Evolutionary conservation across 2,113 vertebrate genomes (phyloP), one percentile per base, ranked within the genome.

Genomic region (Spermophilus dauricus): DNA sequence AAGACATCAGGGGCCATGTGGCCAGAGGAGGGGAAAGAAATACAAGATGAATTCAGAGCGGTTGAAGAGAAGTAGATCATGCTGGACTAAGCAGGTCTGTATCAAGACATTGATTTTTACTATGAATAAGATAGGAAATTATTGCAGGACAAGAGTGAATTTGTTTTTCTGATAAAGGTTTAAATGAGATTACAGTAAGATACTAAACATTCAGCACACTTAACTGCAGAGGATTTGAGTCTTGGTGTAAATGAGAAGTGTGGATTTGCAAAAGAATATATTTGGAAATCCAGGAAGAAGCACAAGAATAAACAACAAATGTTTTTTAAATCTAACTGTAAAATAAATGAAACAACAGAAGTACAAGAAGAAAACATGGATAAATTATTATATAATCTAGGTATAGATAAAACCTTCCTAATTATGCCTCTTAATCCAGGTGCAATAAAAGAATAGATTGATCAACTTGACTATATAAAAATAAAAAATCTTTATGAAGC

Each of bases 281-380:
- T 51, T 86, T 80, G 18, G 22, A 86, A 72, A 81, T n/a, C 5
- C 16, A 42, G 58, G 17, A 80, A 73, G 2, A 24, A 81, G 9
- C 22, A 67, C 30, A 81, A 81, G 17, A 67, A 73, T 24, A 73
- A 81, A 45, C 11, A 65, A 8, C 14, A 80, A 72, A 80, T 51
- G 28, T 18, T 22, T 81, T 12, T 16, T 17, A 42, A 77, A 53
- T 86, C 61, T 73, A 65, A 61, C 22, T 75, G 22, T n/a, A 87
- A 95, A 87, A 67, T 45, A 80, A 91, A 63, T 17, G 56, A 86
- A 86, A 80, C 70, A n/a, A 86, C 61, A 80, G 20, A 73, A 86
- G 2, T 65, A 6, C 4, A 91, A 63, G 4, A 53, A 89, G 18
- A 83, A 67, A 13, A 28, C 10, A 69, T 39, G 9, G 37, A 48